Base-by-base conservation (phyloP, 2,888 invertebrate species). In the Sericinus montela region DNA sequence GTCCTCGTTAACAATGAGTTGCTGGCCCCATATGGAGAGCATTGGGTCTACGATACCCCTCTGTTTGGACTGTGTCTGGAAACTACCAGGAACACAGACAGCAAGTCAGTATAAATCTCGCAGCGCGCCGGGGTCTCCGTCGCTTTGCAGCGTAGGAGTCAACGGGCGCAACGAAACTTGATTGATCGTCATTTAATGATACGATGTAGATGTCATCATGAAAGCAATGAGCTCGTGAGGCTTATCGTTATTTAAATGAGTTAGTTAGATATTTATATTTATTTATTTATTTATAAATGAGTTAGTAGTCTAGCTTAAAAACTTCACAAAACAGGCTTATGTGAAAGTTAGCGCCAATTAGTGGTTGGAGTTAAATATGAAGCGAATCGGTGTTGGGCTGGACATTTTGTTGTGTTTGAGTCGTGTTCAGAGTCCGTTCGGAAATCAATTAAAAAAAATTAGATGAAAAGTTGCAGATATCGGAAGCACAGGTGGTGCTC, bases 11-110 rank as follows among this genome's bases (percentile, higher is more conserved):
- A 97, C 95, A 92, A 97, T 96, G 92, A 97, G 95, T 93, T 97
- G 97, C 92, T 97, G 97, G 91, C 97, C 97, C 97, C 97, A 97
- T 92, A 97, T 97, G 91, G 95, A 96, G 92, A 97, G 95, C 96
- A 97, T 97, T 91, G 97, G 97, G 93, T 97, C 97, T 94, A 97
- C 95, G 93, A 97, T 96, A 93, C 97, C 97, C 92, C 95, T 94
- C 93, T 95, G 95, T 94, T 96, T 96, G 92, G 93, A 92, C 91
- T 93, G 93, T 91, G 93, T 94, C 93, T 94, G 93, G 93, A 94
- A 94, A 92, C 94, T 94, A 89, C 83, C 86, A 74, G 78, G 83
- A 86, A 86, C 81, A 86, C 81, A 83, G 79, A 71, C 71, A 71
- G 60, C 70, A 68, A 74, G 83, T 73, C 84, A 81, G 69, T 56